phyloP scores from a whole-genome alignment of 2,113 vertebrate genomes.

The Mixornis gularis region DNA sequence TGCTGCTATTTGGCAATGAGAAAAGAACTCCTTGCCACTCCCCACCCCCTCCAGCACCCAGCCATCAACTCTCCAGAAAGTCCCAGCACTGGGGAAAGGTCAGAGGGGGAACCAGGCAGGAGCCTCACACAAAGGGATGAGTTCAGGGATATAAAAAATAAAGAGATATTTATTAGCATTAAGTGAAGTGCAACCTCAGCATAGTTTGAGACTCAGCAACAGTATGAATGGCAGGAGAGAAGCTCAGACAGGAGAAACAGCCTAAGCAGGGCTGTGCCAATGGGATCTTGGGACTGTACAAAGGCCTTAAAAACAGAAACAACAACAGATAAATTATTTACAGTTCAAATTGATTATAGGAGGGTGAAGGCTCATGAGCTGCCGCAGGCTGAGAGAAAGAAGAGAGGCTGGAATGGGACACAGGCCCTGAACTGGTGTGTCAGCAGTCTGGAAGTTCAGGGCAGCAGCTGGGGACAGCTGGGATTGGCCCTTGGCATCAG shows the following conservation, averaged over 20 bases:
- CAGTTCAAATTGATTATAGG: background rate
- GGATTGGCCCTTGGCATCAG: background rate
- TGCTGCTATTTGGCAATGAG: too few species aligned
- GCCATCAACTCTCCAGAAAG: background rate
- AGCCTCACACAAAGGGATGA: background rate
- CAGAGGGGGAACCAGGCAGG: accelerated
- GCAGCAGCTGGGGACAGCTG: accelerated
- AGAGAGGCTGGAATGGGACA: background rate
- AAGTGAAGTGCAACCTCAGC: background rate
- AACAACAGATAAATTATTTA: background rate
- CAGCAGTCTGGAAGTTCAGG: background rate
- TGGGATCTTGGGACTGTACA: background rate
- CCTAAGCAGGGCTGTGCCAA: background rate
- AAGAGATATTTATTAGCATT: background rate
- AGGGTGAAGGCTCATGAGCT: background rate
- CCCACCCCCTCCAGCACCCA: background rate
- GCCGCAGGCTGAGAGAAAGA: background rate
- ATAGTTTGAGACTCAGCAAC: background rate
- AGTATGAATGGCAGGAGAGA: accelerated
- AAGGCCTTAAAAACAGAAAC: background rate
- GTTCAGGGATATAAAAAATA: background rate
- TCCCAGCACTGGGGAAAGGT: background rate
- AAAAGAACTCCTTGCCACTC: accelerated
- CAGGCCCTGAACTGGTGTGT: background rate
- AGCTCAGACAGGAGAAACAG: background rate